These are phyloP conservation scores for Ganaspis brasiliensis DNA, from an alignment of 2,888 invertebrate species.

Conservation along the genomic window DNA sequence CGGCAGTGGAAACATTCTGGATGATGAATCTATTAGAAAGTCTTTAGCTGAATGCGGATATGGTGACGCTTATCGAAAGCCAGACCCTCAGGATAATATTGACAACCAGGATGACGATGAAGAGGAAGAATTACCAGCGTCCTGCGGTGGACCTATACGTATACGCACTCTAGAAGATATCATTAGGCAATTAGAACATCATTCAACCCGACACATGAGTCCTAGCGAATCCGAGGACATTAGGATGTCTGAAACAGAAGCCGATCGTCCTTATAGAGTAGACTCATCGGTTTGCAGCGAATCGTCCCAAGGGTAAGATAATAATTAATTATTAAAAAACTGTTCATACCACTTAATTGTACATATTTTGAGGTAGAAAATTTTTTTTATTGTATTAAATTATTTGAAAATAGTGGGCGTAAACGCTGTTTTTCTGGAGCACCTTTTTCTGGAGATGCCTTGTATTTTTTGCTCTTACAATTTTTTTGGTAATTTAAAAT, in stretches of 20 bases:
- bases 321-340: background rate
- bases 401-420: no score
- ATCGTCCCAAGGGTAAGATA: constrained; percentile 87
- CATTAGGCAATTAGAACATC: constrained; percentile 93
- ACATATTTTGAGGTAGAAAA: no score
- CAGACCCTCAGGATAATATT: constrained; percentile 86
- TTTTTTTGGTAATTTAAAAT: no score
- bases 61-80: constrained; percentile 83
- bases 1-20: constrained; percentile 85
- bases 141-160: constrained; percentile 91
- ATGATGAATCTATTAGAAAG: constrained; percentile 87
- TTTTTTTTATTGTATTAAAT: no score
- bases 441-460: no score
- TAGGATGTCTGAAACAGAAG: constrained; percentile 93
- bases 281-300: constrained; percentile 89
- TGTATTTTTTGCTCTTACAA: no score
- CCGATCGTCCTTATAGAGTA: constrained; percentile 92
- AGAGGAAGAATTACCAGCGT: constrained; percentile 89
- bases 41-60: constrained; percentile 86
- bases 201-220: constrained; percentile 93
- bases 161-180: constrained; percentile 96
- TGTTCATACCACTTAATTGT: no score
- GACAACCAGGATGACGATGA: constrained; percentile 85
- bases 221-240: constrained; percentile 96
- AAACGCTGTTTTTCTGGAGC: no score